Evolutionary conservation across 1,140 invertebrate genomes (phyloP), one percentile per base, ranked within the genome.

Genomic region (Papilio polyxenes): DNA sequence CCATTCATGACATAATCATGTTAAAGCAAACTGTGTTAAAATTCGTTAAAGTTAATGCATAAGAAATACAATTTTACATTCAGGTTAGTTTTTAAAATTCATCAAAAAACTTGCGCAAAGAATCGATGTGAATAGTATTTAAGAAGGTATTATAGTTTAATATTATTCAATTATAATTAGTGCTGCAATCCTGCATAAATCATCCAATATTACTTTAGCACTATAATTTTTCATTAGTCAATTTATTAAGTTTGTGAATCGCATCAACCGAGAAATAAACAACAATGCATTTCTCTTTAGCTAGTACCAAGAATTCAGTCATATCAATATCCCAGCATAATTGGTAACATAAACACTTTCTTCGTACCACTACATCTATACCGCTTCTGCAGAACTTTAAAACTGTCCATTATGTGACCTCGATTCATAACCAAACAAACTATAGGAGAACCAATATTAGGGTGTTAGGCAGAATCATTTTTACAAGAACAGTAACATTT

Each of bases 51-150:
- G 65, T 72, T 37, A 40, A 72, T 72, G 23, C 13, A 72, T 72
- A 69, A 2, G 65, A 69, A 69, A 37, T 69, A 72, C 5, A 40
- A 72, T 37, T 72, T 72, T 40, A 65, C 23, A 65, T 65, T 65
- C 31, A 31, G 62, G 31, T 8, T 31, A 65, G 62, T 6, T 62
- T 62, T n/a, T 62, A 20, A 62, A n/a, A 65, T 23, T 13, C 11
- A 65, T 8, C 10, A 65, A 37, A 37, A 65, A 31, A 65, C 23
- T 65, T 65, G 3, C 62, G 62, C 62, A 65, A 37, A 9, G 8
- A 11, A 65, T 2, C 7, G 10, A 13, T 65, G 20, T 10, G 20
- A 20, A 59, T 59, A 59, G 13, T 51, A 17, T 53, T 5, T 1
- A 59, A 17, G 7, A 44, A 2, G 40, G 40, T 6, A 44, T 44